Evolutionary conservation across 2,113 vertebrate species (phyloP).

Genomic region (Sisor rabdophorus): DNA sequence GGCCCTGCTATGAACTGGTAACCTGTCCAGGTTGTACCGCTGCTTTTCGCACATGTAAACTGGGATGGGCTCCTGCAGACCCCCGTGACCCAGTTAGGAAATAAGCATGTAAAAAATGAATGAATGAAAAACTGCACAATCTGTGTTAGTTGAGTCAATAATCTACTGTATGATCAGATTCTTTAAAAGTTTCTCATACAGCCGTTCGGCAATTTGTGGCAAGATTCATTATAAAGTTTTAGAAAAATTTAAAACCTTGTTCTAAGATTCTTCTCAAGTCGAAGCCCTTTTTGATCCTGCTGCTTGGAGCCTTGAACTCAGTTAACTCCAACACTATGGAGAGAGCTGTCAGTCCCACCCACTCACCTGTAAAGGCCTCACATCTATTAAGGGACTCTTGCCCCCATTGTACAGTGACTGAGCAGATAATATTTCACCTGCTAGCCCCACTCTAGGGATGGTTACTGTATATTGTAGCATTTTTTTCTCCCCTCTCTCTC

Average conservation of each 20-base stretch:
- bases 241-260: background rate
- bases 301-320: conserved; percentile 39
- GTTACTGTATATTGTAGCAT: conserved; percentile 56
- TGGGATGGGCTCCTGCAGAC: too few relatives aligned
- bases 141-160: background rate
- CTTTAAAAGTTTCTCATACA: background rate
- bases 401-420: conserved; percentile 56
- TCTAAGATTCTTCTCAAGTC: background rate
- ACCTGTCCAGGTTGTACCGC: too few relatives aligned
- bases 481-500: conserved; percentile 21
- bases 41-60: too few relatives aligned
- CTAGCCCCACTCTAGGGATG: conserved; percentile 49
- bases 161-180: background rate
- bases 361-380: conserved; percentile 50
- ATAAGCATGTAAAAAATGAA: too few relatives aligned
- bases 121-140: too few relatives aligned
- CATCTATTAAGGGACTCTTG: conserved; percentile 49
- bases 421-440: conserved; percentile 60
- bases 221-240: background rate
- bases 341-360: conserved; percentile 41
- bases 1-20: too few relatives aligned
- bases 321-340: conserved; percentile 37
- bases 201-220: background rate
- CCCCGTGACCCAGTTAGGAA: too few relatives aligned
- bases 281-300: conserved; percentile 17